Base-by-base conservation (phyloP, 2,888 invertebrate species). In the Prionchulus punctatus region DNA sequence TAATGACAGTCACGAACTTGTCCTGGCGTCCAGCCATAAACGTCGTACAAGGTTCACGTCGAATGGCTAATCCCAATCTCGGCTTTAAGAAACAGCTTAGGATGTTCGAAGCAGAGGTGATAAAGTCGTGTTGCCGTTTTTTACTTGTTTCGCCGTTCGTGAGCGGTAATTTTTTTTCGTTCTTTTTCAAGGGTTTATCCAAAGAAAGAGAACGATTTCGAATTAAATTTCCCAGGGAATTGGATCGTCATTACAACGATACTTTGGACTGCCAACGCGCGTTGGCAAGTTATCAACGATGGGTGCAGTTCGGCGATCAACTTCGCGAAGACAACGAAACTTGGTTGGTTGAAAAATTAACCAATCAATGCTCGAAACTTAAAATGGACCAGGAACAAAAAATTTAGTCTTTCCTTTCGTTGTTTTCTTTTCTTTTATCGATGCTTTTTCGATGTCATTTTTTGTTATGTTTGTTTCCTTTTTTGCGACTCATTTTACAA, bases 11-110 rank as follows among this genome's bases (percentile, higher is more conserved):
- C 59, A 90, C 92, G 30, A 78, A 82, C 60, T 79, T 92, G 52
- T 83, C 80, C 57, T 91, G 90, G 88, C 85, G 88, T 65, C 91
- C 92, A 68, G 84, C 90, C 1, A 76, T 92, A 60, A 89, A 91
- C 75, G 88, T 90, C 59, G 88, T 94, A 53, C 80, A 90, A 60
- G 87, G 87, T 1, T 89, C 90, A 43, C 80, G 92, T 58, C 82
- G 85, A 0, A 86, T 90, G 48, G 92, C 92, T 69, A 91, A 91
- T 78, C 94, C 94, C 27, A 94, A 94, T 76, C 80, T 86, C 60
- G 92, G 92, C 66, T 94, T 94, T 75, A 90, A 91, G 72, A 81
- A 84, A 64, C 94, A 94, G 73, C 78, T 94, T 62, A 4, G 48
- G 2, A 45, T 25, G 12, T 57, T 57, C 23, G 48, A 50, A 45